Conservation (phyloP, 1,140 invertebrate genomes). For the Tribolium madens region DNA sequence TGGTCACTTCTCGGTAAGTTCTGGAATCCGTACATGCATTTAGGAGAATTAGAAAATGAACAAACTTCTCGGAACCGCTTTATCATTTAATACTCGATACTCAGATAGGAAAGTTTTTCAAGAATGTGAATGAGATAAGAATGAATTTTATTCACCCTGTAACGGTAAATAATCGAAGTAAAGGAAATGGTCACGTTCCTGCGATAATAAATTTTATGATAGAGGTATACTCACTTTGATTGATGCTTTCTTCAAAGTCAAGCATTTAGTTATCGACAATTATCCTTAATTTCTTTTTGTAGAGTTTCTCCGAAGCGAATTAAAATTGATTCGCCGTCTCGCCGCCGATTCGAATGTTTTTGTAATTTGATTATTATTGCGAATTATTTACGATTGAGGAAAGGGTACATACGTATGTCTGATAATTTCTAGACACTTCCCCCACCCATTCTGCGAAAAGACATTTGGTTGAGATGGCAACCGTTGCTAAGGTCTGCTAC, state of each 20-base stretch:
- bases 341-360: background rate
- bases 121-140: conserved; percentile 16
- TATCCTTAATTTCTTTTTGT: background rate
- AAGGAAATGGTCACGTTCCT: background rate
- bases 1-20: background rate
- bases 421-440: conserved; percentile 39
- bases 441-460: conserved; percentile 35
- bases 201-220: conserved; percentile 25
- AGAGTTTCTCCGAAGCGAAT: background rate
- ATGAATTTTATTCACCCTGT: conserved; percentile 15
- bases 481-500: conserved; percentile 50
- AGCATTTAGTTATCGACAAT: conserved; percentile 6
- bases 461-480: conserved; percentile 47
- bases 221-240: conserved; percentile 22
- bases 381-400: conserved; percentile 27
- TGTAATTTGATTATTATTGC: conserved; percentile 20
- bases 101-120: conserved; percentile 12
- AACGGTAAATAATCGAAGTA: conserved; percentile 2
- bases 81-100: conserved; percentile 7
- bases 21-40: background rate
- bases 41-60: conserved; percentile 9
- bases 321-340: background rate
- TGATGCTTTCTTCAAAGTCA: conserved; percentile 6
- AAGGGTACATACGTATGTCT: conserved; percentile 21
- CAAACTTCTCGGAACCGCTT: background rate